A percentile compares a stretch with the other conserved stretches of the same genome.
These are phyloP conservation scores for Papilio polyxenes DNA, from an alignment of 1,140 invertebrate species.

Conservation along the genomic window DNA sequence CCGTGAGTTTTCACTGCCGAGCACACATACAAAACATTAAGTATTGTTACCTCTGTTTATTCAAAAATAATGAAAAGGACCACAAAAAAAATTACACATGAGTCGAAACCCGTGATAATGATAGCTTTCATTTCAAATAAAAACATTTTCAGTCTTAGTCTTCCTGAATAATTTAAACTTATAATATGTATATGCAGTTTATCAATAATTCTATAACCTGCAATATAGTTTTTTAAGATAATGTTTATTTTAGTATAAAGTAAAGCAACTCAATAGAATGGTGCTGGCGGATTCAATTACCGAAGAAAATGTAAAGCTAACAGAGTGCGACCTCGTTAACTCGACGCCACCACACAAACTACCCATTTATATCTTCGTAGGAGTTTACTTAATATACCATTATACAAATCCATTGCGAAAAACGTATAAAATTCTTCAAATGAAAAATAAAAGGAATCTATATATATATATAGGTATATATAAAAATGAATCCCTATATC, in stretches of 20 bases:
- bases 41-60: background rate
- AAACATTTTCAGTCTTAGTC: no score
- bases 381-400: conserved; percentile 30
- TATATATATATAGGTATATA: no score
- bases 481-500: no score
- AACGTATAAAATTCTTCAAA: background rate
- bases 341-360: conserved; percentile 24
- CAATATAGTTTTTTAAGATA: conserved; percentile 2
- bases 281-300: conserved; percentile 31
- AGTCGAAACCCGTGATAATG: no score
- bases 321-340: conserved; percentile 35
- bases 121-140: no score
- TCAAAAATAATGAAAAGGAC: background rate
- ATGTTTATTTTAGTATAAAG: background rate
- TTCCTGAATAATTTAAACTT: no score
- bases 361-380: conserved; percentile 29
- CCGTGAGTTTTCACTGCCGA: background rate
- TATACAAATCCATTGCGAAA: conserved; percentile 12
- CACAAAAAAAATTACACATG: background rate
- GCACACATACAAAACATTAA: background rate
- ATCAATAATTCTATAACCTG: background rate
- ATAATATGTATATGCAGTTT: background rate
- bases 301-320: conserved; percentile 39
- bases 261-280: conserved; percentile 31
- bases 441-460: no score